Conservation (phyloP, 2,797 vertebrate species). For the Platyrinchus mystaceus region DNA sequence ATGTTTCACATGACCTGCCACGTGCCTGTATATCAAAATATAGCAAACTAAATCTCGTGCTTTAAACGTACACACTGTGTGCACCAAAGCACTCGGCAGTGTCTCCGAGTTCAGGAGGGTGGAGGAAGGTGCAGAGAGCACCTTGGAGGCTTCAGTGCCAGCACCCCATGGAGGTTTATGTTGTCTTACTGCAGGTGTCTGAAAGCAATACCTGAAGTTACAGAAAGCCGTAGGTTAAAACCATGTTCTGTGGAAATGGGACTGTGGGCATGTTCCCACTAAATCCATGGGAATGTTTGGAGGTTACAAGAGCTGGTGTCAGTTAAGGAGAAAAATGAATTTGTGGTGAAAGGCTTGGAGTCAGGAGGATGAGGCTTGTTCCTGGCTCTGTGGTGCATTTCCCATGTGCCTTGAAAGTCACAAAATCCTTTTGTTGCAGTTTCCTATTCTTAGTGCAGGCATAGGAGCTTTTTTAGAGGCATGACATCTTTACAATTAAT, state of each 20-base stretch:
- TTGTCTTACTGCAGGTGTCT: not conserved
- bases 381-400: not conserved
- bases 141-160: not conserved
- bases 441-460: not conserved
- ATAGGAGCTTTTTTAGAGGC: not conserved
- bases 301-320: not conserved
- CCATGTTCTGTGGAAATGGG: not conserved
- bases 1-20: not conserved
- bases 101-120: rapidly evolving
- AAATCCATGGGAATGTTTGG: not conserved
- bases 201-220: not conserved
- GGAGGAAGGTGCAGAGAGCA: not conserved
- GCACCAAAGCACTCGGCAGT: not conserved
- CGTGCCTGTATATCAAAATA: not conserved
- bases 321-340: not conserved
- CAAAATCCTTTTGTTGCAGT: not conserved
- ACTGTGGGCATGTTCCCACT: not conserved
- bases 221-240: not conserved
- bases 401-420: not conserved
- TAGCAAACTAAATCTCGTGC: not conserved
- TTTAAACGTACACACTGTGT: not conserved
- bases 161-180: rapidly evolving
- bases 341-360: not conserved
- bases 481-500: not conserved
- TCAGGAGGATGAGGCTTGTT: not conserved